phyloP scores from a whole-genome alignment of 2,888 invertebrate genomes.

The Drosophila crucigera region DNA sequence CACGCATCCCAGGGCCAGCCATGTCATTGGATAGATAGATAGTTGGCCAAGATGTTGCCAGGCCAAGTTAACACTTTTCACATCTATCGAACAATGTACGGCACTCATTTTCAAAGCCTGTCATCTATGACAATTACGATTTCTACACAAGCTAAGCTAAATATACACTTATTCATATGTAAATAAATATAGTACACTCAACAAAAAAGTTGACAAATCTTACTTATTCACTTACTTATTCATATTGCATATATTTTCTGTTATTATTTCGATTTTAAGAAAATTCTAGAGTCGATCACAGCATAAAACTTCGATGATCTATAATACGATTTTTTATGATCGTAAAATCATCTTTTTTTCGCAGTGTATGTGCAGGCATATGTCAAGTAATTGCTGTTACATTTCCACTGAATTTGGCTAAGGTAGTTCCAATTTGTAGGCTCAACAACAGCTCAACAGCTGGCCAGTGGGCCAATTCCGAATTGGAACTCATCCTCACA shows the following conservation, averaged over 20 bases:
- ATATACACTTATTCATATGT: neutral
- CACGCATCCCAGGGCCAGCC: constrained; percentile 11
- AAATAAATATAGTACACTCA: neutral
- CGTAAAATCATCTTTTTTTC: neutral
- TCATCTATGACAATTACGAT: constrained; percentile 41
- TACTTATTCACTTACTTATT: neutral
- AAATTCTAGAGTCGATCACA: neutral
- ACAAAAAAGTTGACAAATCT: neutral
- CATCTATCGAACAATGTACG: constrained; percentile 54
- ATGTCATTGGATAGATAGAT: constrained; percentile 1
- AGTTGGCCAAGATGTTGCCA: constrained; percentile 23
- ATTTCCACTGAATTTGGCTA: constrained; percentile 9
- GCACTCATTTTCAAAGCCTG: constrained; percentile 38
- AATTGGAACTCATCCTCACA: constrained; percentile 25
- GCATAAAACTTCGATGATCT: neutral
- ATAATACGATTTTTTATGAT: neutral
- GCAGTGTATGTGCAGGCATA: neutral
- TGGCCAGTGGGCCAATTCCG: neutral
- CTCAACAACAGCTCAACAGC: neutral
- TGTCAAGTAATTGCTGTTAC: neutral
- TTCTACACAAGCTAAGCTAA: constrained; percentile 32
- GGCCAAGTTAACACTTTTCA: constrained; percentile 69
- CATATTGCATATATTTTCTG: neutral
- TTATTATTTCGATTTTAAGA: neutral
- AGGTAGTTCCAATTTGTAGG: neutral